Evolutionary conservation across 2,113 vertebrate genomes (phyloP), one percentile per base, ranked within the genome.

Genomic region (Condylura cristata): DNA sequence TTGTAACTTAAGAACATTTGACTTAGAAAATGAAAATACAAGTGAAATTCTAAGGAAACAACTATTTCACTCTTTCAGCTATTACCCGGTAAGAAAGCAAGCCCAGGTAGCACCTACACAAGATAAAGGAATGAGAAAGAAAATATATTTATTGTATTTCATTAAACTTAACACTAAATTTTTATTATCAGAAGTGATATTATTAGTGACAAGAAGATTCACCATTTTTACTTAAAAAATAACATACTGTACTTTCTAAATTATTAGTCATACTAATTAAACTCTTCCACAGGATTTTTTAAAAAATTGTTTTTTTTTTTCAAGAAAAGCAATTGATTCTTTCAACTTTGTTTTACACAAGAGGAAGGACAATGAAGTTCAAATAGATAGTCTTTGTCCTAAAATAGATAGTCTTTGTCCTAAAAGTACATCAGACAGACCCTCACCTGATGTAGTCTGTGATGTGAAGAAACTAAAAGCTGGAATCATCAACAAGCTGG

Each of bases 11-110:
- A 76, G 74, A 86, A 78, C 5, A 4, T 84, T 78, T 48, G 16
- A 26, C 65, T 74, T 46, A 30, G 58, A 41, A 93, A 96, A 80
- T 56, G 34, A 87, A 78, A 93, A 66, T 90, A 68, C 26, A 58
- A 26, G 51, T 89, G 34, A 96, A 87, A 61, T 53, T 32, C 39
- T 46, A 66, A 68, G 78, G n/a, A 17, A 58, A 90, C 32, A 41
- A 60, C 7, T 5, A 70, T 58, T 28, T 65, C 46, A 53, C n/a
- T 60, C n/a, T 65, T 51, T 39, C 46, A 65, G 48, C 32, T 61
- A 48, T 86, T 82, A 14, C n/a, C 34, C 32, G 34, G 5, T 46
- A 72, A 82, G 41, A 65, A 93, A 22, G 32, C 2, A 66, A 71
- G 53, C 66, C 88, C 32, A 86, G 65, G 37, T 70, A 88, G 37